Base-by-base conservation (phyloP, 2,797 vertebrate species). In the Clarias platycephalus region DNA sequence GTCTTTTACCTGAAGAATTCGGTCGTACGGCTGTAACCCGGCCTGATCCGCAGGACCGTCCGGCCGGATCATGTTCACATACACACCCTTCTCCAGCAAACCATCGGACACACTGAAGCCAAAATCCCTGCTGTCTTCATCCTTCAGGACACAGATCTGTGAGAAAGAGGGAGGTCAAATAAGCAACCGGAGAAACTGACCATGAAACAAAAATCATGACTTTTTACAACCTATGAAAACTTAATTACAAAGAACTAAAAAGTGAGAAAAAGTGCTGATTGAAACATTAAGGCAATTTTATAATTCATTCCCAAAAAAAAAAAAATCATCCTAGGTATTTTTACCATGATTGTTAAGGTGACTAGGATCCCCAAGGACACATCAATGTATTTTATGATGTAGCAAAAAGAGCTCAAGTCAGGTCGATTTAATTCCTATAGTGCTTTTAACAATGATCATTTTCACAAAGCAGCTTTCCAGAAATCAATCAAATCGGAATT, bases 61-160 rank as follows among this genome's bases (percentile, higher is more conserved):
- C 0, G 96, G 96, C 18, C 97, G 96, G 89, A 99, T 96, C 92
- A 98, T 97, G 93, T 99, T 99, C 86, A 99, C 96, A 79, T 95
- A 99, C 84, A 99, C 97, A 0, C 98, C 98, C 89, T 97, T 98
- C 89, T 99, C 97, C 91, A 98, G 87, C 66, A 98, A 95, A 60
- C 97, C 97, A 0, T 99, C 98, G 0, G 98, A 99, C 60, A 99
- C 95, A 13, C 98, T 99, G 93, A 99, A 99, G 72, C 98, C 98
- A 88, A 98, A 99, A 92, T 99, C 98, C 40, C 90, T 92, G 0
- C 92, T 95, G 75, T 96, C 93, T 0, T 90, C 90, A 89, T 97
- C 96, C 90, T 97, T 99, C 88, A 91, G 94, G 62, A 99, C 85
- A 0, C 93, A 96, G 88, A 99, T 93, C 98, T 99, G 90, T 57